Conservation (phyloP, 2,888 invertebrate species). For the Chesias legatella region DNA sequence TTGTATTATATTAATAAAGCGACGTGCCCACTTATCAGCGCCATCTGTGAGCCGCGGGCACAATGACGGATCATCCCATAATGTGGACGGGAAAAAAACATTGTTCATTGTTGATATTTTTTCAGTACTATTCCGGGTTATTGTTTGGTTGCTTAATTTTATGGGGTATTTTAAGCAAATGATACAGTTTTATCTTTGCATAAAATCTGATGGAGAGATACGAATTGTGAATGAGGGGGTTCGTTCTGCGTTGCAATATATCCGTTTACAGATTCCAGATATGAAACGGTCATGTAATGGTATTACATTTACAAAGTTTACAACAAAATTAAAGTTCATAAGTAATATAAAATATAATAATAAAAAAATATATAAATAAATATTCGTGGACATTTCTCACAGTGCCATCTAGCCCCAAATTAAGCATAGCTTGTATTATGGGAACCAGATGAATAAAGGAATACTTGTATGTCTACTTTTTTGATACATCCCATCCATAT, state of each 20-base stretch:
- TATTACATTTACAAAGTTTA: too few relatives aligned
- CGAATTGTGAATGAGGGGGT: slow-evolving; percentile 36
- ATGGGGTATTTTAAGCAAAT: slow-evolving; percentile 78
- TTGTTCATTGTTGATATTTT: slow-evolving; percentile 50
- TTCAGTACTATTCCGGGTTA: slow-evolving; percentile 57
- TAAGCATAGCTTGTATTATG: too few relatives aligned
- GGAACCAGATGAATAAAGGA: too few relatives aligned
- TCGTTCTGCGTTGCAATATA: slow-evolving; percentile 32
- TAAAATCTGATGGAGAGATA: slow-evolving; percentile 56
- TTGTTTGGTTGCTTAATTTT: slow-evolving; percentile 74
- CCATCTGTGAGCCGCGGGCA: slow-evolving; percentile 64
- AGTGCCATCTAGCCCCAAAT: too few relatives aligned
- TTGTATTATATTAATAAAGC: slow-evolving; percentile 66
- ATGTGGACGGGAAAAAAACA: slow-evolving; percentile 69
- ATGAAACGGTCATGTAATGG: slow-evolving; percentile 1
- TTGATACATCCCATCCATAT: too few relatives aligned
- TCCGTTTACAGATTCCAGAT: slow-evolving; percentile 31
- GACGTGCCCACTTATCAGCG: slow-evolving; percentile 69
- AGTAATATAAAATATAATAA: too few relatives aligned
- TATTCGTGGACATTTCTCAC: too few relatives aligned
- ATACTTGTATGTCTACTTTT: too few relatives aligned
- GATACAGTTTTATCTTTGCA: slow-evolving; percentile 73
- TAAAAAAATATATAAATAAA: too few relatives aligned
- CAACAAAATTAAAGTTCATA: too few relatives aligned
- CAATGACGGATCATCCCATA: slow-evolving; percentile 77